Conservation (phyloP, 2,888 invertebrate species). For the Pimpla rufipes region DNA sequence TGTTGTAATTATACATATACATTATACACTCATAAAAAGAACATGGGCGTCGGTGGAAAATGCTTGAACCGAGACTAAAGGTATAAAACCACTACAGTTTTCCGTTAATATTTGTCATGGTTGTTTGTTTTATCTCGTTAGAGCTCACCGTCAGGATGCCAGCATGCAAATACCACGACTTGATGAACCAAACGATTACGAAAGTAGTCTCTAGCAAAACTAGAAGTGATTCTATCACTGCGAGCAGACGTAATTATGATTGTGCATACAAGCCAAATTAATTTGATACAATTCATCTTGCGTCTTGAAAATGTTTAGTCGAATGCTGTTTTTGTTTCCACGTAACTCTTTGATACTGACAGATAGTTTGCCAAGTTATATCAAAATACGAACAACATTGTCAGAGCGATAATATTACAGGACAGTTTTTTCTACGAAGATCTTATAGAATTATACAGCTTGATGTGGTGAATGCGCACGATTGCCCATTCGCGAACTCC, state of each 20-base stretch:
- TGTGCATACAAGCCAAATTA: constrained; percentile 7
- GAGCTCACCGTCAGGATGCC: constrained; percentile 52
- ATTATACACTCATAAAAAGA: not conserved
- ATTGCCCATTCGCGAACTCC: not conserved
- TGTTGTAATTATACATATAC: not conserved
- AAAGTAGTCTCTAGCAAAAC: constrained; percentile 63
- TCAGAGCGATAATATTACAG: not conserved
- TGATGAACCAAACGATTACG: constrained; percentile 38
- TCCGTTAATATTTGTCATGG: not conserved
- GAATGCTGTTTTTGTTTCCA: not conserved
- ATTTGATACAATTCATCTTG: constrained; percentile 12
- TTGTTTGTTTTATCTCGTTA: not conserved
- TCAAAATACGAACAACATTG: not conserved
- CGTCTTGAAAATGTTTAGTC: not conserved
- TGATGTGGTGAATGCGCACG: not conserved
- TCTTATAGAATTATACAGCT: constrained; percentile 23
- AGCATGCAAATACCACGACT: constrained; percentile 66
- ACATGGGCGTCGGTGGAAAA: no score
- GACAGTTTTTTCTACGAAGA: not conserved
- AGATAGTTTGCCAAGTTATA: not conserved
- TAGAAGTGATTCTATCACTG: constrained; percentile 44
- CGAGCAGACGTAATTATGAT: not conserved
- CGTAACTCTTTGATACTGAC: not conserved
- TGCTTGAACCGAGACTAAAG: no score
- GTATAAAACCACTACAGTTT: not conserved